Conservation (phyloP, 2,113 vertebrate species). For the Spea multiplicata region DNA sequence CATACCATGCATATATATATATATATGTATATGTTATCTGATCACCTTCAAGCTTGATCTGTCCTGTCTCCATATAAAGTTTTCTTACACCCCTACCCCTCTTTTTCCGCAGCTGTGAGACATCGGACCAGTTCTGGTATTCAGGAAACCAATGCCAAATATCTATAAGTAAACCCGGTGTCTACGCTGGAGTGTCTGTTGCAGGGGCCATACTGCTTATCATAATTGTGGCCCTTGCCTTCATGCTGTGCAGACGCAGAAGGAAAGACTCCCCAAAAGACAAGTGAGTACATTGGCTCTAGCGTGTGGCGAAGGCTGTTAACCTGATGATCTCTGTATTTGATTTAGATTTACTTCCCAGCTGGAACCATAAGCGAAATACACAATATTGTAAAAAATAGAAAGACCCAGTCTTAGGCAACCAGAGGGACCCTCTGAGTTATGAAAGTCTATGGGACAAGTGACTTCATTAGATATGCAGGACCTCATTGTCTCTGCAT, state of each 20-base stretch:
- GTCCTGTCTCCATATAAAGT: no score
- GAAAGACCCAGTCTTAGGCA: no score
- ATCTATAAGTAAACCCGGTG: conserved; percentile 42
- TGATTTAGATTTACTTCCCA: neutral
- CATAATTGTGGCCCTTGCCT: conserved; percentile 1
- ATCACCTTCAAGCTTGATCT: no score
- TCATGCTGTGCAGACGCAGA: conserved; percentile 15
- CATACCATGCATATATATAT: no score
- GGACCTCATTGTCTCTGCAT: no score
- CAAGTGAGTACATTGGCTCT: neutral
- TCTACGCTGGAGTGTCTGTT: conserved; percentile 42
- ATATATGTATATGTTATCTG: no score
- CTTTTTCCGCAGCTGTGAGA: conserved; percentile 22
- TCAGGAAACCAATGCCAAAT: conserved; percentile 34
- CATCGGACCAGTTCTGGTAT: conserved; percentile 44
- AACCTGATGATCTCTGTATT: neutral
- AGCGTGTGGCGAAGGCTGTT: neutral
- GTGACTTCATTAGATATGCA: no score
- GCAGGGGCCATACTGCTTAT: conserved; percentile 19
- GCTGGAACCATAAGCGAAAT: no score
- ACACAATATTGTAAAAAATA: no score
- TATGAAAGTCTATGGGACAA: no score
- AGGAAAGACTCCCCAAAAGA: neutral
- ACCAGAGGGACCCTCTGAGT: no score
- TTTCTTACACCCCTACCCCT: no score